phyloP scores from a whole-genome alignment of 1,140 invertebrate genomes.

The Gerris buenoi region DNA sequence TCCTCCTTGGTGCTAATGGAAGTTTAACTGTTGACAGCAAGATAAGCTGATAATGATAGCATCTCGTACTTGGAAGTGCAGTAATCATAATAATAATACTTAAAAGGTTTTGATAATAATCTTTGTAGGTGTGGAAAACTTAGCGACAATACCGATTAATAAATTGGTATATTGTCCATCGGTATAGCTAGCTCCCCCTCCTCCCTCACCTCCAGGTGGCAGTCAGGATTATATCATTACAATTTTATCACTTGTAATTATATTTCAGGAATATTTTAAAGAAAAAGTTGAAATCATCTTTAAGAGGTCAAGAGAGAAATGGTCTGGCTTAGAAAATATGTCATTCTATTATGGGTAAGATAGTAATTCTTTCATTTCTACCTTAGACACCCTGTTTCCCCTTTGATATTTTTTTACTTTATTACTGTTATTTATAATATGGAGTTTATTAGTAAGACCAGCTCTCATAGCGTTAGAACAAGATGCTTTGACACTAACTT shows the following conservation, averaged over 20 bases:
- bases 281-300: slow-evolving; percentile 2
- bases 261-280: slow-evolving; percentile 25
- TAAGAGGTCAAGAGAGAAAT: neutral
- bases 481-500: neutral
- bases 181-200: neutral
- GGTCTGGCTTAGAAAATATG: neutral
- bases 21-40: too few species aligned
- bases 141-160: neutral
- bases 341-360: neutral
- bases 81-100: too few species aligned
- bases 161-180: neutral
- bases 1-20: too few species aligned
- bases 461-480: too few species aligned
- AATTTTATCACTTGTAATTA: slow-evolving; percentile 4
- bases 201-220: neutral
- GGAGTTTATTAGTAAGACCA: too few species aligned
- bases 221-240: neutral
- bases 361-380: too few species aligned
- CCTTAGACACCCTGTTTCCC: too few species aligned
- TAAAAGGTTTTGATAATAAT: too few species aligned
- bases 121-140: neutral
- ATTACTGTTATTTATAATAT: too few species aligned
- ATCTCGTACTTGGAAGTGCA: too few species aligned
- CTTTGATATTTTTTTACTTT: too few species aligned
- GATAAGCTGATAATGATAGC: too few species aligned